Base-by-base conservation (phyloP, 2,888 invertebrate species). In the Plebejus argus region DNA sequence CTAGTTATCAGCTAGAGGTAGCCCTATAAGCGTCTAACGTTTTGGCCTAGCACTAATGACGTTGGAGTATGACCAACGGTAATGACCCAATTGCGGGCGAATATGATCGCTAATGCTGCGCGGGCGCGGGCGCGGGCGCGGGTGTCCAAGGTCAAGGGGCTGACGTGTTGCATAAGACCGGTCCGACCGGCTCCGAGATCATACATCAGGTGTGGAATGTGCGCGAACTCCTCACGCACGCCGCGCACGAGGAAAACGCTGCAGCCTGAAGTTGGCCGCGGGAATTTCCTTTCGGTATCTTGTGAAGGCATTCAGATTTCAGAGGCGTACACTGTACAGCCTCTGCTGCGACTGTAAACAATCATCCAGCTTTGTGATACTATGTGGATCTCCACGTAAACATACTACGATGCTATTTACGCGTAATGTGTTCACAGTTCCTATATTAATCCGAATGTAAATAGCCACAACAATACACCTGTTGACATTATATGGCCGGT, bases 31-130 rank as follows among this genome's bases (percentile, higher is more conserved):
- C 58, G 45, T 76, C 76, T 58, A 70, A 86, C 84, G 84, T 88
- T 89, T 89, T 93, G 91, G 92, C 91, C 92, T 88, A 91, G 87
- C 91, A 89, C 84, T 87, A 88, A 90, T 92, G 89, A 87, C 87
- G 81, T 93, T 93, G 93, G 93, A 90, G 91, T 87, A 84, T 86
- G 87, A 93, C 90, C 93, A 92, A 92, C 87, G 89, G 85, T 90
- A 90, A 90, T 90, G 89, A 88, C 86, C 87, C 83, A 82, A 82
- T 84, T 84, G 81, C 86, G 85, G 79, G 83, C 88, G 83, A 91
- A 87, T 87, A 85, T 88, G 83, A 81, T 79, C 89, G 82, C 84
- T 92, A 89, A 83, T 83, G 79, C 83, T 82, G 83, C 79, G 58
- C 76, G 33, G 80, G 78, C 86, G 89, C 82, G 85, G 82, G 83